Conservation (phyloP, 2,888 invertebrate species). For the Malthinus flaveolus region DNA sequence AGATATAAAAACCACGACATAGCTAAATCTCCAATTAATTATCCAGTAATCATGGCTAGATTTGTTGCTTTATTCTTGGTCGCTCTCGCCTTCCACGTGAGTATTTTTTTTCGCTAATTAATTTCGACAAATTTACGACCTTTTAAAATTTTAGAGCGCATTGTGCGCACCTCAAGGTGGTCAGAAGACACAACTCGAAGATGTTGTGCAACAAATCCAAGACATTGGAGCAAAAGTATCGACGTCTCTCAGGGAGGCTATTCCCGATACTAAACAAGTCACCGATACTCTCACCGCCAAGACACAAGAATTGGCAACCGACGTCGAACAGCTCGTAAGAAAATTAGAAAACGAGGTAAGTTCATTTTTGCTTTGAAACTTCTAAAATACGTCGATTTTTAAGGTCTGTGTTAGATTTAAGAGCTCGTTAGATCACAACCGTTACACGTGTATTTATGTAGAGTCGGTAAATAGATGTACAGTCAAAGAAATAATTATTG, state of each 20-base stretch:
- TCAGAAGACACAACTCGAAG: conserved; percentile 37
- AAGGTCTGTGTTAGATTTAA: too few relatives aligned
- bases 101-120: conserved; percentile 14
- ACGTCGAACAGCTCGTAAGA: conserved; percentile 7
- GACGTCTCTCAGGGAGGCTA: background rate
- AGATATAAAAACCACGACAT: background rate
- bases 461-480: too few relatives aligned
- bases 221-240: conserved; percentile 31
- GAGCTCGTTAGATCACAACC: too few relatives aligned
- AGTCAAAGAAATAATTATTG: too few relatives aligned
- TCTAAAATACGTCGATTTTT: too few relatives aligned
- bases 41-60: conserved; percentile 35
- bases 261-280: conserved; percentile 13
- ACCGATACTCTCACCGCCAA: background rate
- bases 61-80: conserved; percentile 32
- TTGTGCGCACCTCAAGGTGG: conserved; percentile 36
- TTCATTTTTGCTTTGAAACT: background rate
- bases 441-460: too few relatives aligned
- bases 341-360: conserved; percentile 10
- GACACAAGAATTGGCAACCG: conserved; percentile 4
- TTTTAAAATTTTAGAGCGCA: conserved; percentile 11
- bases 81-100: conserved; percentile 39
- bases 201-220: conserved; percentile 38
- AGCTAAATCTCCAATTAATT: background rate
- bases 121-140: background rate